These are phyloP conservation scores for Drosophila prolongata DNA, from an alignment of 2,888 invertebrate species.

Conservation along the genomic window DNA sequence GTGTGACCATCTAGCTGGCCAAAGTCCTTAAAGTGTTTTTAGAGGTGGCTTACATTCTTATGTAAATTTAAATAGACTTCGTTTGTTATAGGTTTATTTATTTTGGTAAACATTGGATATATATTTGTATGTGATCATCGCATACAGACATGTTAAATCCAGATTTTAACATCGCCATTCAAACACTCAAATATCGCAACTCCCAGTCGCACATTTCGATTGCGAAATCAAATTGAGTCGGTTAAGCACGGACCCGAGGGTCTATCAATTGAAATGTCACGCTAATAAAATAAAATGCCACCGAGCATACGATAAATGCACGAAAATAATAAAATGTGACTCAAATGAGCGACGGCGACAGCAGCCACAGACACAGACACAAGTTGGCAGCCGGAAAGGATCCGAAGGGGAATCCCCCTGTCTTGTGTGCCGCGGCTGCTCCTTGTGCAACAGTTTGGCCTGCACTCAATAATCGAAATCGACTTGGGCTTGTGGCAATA, in stretches of 20 bases:
- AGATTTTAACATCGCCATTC: background rate
- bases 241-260: conserved; percentile 28
- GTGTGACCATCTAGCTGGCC: background rate
- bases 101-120: background rate
- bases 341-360: conserved; percentile 73
- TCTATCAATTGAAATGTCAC: conserved; percentile 75
- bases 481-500: conserved; percentile 53
- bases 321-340: conserved; percentile 79
- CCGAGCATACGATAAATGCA: conserved; percentile 75
- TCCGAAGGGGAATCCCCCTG: conserved; percentile 30
- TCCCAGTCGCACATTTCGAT: conserved; percentile 21
- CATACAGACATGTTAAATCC: background rate
- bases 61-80: too few species aligned
- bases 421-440: conserved; percentile 15
- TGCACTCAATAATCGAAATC: conserved; percentile 51
- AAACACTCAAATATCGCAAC: conserved; percentile 12
- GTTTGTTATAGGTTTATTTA: too few species aligned
- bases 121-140: background rate
- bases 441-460: conserved; percentile 42
- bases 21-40: too few species aligned
- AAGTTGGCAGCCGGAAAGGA: conserved; percentile 19
- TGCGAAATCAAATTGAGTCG: conserved; percentile 19
- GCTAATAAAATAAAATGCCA: conserved; percentile 79
- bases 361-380: conserved; percentile 47
- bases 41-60: too few species aligned